These are phyloP conservation scores for Salarias fasciatus DNA, from an alignment of 2,797 vertebrate genomes.

Conservation along the genomic window DNA sequence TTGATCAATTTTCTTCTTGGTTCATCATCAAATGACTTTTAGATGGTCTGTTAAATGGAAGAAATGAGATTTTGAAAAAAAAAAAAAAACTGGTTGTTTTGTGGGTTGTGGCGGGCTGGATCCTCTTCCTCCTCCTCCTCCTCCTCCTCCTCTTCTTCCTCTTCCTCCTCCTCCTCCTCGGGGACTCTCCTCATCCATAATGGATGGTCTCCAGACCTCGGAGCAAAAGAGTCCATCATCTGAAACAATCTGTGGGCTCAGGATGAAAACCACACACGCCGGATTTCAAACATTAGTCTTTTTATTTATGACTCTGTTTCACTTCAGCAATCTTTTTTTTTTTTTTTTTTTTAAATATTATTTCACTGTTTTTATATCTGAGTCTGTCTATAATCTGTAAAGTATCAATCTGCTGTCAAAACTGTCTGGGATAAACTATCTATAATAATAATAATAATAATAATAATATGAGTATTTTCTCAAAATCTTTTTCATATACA, in stretches of 20 bases:
- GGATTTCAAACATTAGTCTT: conserved; percentile 92
- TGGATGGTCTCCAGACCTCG: conserved; percentile 41
- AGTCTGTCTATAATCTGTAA: conserved; percentile 81
- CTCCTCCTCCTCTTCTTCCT: background rate
- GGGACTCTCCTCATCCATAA: conserved; percentile 59
- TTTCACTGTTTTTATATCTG: conserved; percentile 59
- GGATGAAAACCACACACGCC: conserved; percentile 64
- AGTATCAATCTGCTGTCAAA: conserved; percentile 74
- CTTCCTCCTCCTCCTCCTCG: conserved; percentile 10
- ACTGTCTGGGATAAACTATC: conserved; percentile 59
- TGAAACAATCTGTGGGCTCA: no score
- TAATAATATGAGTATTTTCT: conserved; percentile 85
- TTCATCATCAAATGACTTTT: no score
- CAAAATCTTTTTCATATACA: conserved; percentile 84
- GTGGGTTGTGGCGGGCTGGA: no score
- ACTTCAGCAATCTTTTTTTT: conserved; percentile 85
- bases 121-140: no score
- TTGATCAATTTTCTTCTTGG: no score
- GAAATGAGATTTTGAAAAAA: no score
- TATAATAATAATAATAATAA: conserved; percentile 88
- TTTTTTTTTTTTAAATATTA: conserved; percentile 66
- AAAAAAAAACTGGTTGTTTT: no score
- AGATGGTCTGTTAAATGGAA: no score
- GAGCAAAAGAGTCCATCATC: conserved; percentile 3
- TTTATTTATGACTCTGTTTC: conserved; percentile 93